Evolutionary conservation across 2,888 invertebrate species (phyloP), one percentile per base, ranked within the genome.

Genomic region (Colletes collaris): DNA sequence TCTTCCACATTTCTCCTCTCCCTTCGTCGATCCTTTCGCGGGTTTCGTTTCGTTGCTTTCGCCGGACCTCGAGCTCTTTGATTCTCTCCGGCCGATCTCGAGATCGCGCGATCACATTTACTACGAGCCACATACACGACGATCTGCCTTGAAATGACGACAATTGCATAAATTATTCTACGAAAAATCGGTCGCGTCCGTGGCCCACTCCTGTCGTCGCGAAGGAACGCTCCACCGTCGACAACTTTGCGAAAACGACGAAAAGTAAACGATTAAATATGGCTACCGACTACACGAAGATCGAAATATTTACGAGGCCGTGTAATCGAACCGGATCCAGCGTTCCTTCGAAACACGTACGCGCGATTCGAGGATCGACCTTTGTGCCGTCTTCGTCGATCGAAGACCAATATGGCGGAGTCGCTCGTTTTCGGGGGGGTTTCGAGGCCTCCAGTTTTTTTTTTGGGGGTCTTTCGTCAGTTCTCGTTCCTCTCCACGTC

Each of bases 331-430:
- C 35, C 10, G 7, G 52, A 46, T 7, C 49, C 60, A 27, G 60
- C n/a, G 64, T 56, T 60, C 49, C 37, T 6, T 4, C 44, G 62
- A 11, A 19, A 13, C 44, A 10, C 52, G 64, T 56, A 52, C 75
- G 46, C 40, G 4, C 4, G 16, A 16, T 10, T 16, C 27, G 19
- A 44, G 53, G 55, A 85, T 71, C 59, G 50, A 49, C 35, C 35
- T 66, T 76, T 67, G 68, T 67, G 76, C 58, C 59, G 66, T 70
- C 56, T 44, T 66, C 55, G 50, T 73, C 67, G 69, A 69, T 68
- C 70, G 77, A 81, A 81, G 81, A 76, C 60, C 68, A 79, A 76
- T 83, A 72, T 71, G 83, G 73, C 56, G 60, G 83, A 83, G 77
- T 81, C 81, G 85, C 82, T 62, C 65, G 44, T 56, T 53, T 37